These are phyloP conservation scores for Heteropelma amictum DNA, from an alignment of 2,888 invertebrate species.

Conservation along the genomic window DNA sequence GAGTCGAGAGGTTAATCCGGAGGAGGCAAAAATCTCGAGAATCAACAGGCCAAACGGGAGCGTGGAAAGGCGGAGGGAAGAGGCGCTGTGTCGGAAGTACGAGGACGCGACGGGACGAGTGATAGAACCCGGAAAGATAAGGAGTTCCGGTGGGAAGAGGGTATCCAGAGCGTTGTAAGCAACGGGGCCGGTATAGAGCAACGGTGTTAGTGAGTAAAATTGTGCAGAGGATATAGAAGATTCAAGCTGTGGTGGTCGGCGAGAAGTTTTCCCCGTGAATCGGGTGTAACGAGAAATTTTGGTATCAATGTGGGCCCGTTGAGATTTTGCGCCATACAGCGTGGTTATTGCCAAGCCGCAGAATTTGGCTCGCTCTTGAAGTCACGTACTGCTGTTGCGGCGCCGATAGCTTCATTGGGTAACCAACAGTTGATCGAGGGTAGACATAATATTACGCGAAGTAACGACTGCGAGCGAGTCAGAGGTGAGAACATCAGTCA, in stretches of 20 bases:
- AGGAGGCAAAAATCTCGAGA: conserved; percentile 45
- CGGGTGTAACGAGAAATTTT: conserved; percentile 48
- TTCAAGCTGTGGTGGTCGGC: conserved; percentile 75
- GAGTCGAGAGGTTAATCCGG: conserved; percentile 38
- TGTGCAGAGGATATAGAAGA: conserved; percentile 10
- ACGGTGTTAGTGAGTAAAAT: not conserved
- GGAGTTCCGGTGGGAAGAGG: conserved; percentile 38
- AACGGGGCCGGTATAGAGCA: conserved; percentile 4
- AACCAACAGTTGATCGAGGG: conserved; percentile 47
- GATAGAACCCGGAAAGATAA: conserved; percentile 45
- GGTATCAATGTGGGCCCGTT: conserved; percentile 37
- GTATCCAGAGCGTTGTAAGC: not conserved
- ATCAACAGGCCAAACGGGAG: conserved; percentile 51
- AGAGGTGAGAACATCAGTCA: conserved; percentile 31
- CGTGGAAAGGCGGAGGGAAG: not conserved
- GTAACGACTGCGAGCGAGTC: conserved; percentile 41
- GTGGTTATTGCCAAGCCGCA: conserved; percentile 11
- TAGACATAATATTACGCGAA: conserved; percentile 45
- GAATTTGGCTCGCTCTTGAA: conserved; percentile 40
- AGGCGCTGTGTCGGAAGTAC: conserved; percentile 5
- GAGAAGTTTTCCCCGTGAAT: conserved; percentile 57
- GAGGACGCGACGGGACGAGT: conserved; percentile 17
- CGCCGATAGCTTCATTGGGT: conserved; percentile 43
- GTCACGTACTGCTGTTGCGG: conserved; percentile 51
- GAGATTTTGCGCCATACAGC: conserved; percentile 36